These are phyloP conservation scores for Peromyscus melanophrys DNA, from an alignment of 2,797 vertebrate species.

Conservation along the genomic window DNA sequence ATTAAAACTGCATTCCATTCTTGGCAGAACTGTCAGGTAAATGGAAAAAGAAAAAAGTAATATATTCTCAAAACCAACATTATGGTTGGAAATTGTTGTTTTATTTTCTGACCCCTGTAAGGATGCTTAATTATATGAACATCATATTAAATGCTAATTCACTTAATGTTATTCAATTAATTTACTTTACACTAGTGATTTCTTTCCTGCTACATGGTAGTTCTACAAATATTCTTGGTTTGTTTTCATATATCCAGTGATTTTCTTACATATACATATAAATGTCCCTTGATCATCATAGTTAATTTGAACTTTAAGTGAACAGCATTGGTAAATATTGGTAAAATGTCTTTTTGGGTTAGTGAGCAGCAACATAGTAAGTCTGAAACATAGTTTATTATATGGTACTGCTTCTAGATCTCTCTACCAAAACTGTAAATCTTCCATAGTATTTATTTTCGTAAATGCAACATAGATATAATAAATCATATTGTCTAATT, in stretches of 20 bases:
- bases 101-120: not conserved
- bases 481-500: not conserved
- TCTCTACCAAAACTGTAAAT: not conserved
- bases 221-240: not conserved
- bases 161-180: not conserved
- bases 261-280: not conserved
- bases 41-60: conserved; percentile 61
- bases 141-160: conserved; percentile 14
- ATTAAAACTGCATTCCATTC: conserved; percentile 77
- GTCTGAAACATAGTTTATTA: not conserved
- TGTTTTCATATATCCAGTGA: not conserved
- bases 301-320: not conserved
- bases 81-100: conserved; percentile 24
- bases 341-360: not conserved
- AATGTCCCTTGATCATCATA: rapidly evolving
- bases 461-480: not conserved
- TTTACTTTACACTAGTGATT: not conserved
- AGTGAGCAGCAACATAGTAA: not conserved
- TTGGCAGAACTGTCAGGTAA: conserved; percentile 71
- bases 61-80: conserved; percentile 41
- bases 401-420: not conserved
- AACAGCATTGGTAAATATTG: not conserved
- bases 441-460: not conserved
- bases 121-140: not conserved
- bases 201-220: not conserved